phyloP scores from a whole-genome alignment of 2,888 invertebrate genomes.

The Dendrolimus pini region DNA sequence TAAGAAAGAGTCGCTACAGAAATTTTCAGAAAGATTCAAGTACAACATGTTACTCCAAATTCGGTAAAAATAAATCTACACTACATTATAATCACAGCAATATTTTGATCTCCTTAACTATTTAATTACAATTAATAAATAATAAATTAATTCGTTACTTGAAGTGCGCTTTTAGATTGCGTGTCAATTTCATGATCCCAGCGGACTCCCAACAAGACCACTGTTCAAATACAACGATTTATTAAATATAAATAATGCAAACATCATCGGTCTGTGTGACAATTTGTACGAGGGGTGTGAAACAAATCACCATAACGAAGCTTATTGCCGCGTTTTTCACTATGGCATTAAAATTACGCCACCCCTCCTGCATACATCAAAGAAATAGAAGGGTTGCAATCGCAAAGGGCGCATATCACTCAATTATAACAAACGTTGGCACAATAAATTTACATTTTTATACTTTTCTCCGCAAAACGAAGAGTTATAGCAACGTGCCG shows the following conservation, averaged over 20 bases:
- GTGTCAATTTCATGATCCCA: slow-evolving; percentile 22
- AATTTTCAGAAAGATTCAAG: too few relatives aligned
- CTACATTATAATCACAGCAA: slow-evolving; percentile 64
- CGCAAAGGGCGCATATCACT: slow-evolving; percentile 63
- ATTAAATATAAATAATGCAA: slow-evolving; percentile 50
- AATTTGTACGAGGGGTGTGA: slow-evolving; percentile 58
- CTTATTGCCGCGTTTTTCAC: slow-evolving; percentile 59
- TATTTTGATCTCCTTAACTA: slow-evolving; percentile 32
- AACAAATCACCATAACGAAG: slow-evolving; percentile 68
- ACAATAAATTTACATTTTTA: slow-evolving; percentile 67
- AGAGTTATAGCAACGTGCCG: slow-evolving; percentile 5
- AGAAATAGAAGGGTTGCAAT: slow-evolving; percentile 68
- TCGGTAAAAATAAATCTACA: slow-evolving; percentile 41
- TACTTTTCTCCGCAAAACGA: slow-evolving; percentile 23
- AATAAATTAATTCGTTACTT: slow-evolving; percentile 59
- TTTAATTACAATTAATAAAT: slow-evolving; percentile 44
- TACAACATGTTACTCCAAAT: neutral
- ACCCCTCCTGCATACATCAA: slow-evolving; percentile 71
- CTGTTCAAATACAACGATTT: slow-evolving; percentile 40
- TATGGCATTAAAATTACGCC: slow-evolving; percentile 64
- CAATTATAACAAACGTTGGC: slow-evolving; percentile 72
- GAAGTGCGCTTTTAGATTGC: slow-evolving; percentile 30
- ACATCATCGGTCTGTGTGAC: slow-evolving; percentile 57
- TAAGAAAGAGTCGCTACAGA: too few relatives aligned
- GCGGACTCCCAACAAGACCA: slow-evolving; percentile 4